Evolutionary conservation across 2,888 invertebrate genomes (phyloP).

Genomic region (Microchrysa polita): DNA sequence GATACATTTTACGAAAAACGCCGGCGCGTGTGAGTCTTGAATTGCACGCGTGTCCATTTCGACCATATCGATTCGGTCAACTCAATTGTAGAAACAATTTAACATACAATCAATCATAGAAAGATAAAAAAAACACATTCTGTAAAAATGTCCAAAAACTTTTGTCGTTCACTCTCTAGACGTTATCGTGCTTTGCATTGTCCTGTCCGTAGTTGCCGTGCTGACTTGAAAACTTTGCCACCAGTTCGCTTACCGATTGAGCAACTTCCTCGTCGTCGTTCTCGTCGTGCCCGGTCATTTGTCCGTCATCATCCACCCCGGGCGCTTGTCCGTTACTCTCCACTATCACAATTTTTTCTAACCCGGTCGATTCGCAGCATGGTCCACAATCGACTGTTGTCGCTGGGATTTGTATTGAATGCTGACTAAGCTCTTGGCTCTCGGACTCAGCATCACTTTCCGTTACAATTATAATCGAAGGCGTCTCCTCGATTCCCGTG

Average conservation of each 20-base stretch:
- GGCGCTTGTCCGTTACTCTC: conserved; percentile 22
- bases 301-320: conserved; percentile 4
- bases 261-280: not conserved
- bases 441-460: not conserved
- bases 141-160: not conserved
- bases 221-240: not conserved
- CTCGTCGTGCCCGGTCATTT: not conserved
- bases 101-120: conserved; percentile 20
- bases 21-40: not conserved
- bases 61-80: not conserved
- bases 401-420: not conserved
- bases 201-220: too few species aligned
- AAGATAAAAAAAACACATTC: not conserved
- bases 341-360: conserved; percentile 14
- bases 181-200: too few species aligned
- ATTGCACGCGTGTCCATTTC: not conserved
- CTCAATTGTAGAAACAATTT: too few species aligned
- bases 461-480: not conserved
- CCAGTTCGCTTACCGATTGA: not conserved
- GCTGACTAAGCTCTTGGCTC: conserved; percentile 29
- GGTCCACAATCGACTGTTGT: not conserved
- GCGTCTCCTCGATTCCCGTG: not conserved
- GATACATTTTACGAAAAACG: too few species aligned
- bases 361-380: not conserved
- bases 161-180: conserved; percentile 22